Evolutionary conservation across 2,888 invertebrate species (phyloP), one percentile per base, ranked within the genome.

Genomic region (Polyommatus iphigenia): DNA sequence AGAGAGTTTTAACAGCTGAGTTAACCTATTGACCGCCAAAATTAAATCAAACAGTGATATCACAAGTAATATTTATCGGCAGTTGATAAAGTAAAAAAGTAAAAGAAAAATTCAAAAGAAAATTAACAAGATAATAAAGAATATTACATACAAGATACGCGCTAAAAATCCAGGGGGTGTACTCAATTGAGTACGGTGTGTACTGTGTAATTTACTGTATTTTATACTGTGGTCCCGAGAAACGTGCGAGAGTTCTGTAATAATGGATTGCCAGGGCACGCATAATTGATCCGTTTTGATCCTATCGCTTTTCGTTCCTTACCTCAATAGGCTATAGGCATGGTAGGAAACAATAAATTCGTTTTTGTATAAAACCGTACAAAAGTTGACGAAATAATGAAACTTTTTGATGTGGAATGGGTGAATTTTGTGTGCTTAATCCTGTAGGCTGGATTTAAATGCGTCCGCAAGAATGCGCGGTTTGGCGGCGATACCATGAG

Each of bases 221-320:
- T 18, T 59, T 59, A n/a, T 59, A 59, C 54, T 59, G 59, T 20
- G 20, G 59, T 59, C 20, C 20, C 10, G 3, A 20, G 20, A 20
- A 59, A 59, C 59, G 59, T 59, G 59, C 20, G 10, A 7, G 59
- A 59, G 8, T 20, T 7, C 3, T 20, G 59, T 8, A 20, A 20
- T 59, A 59, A 59, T 20, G 59, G 20, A 59, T 59, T 59, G n/a
- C 8, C 20, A 20, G 59, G 59, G n/a, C 59, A 20, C 59, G 59
- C 59, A 59, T 59, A 59, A 59, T 59, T 20, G 59, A 59, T 59
- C 20, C 59, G 59, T 59, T 59, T 59, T 59, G 59, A 59, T 59
- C 20, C 20, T 59, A 59, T 59, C 59, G 59, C 59, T 20, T n/a
- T 59, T 20, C 3, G 59, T 59, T n/a, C 10, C 8, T 59, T 20